Conservation (phyloP, 2,797 vertebrate species). For the Artibeus jamaicensis region DNA sequence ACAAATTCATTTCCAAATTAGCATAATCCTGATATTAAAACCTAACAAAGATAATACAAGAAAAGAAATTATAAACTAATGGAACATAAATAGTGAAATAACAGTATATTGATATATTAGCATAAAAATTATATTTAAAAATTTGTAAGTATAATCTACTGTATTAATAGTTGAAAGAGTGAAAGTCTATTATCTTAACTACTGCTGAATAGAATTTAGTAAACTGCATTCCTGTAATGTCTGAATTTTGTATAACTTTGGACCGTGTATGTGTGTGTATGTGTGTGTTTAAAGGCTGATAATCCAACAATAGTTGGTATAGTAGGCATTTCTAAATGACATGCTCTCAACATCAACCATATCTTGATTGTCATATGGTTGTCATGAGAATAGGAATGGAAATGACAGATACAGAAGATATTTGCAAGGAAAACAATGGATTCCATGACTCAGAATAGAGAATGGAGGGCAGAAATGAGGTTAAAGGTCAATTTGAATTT, state of each 20-base stretch:
- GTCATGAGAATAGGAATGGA: not conserved
- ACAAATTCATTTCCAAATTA: not conserved
- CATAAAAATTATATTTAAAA: not conserved
- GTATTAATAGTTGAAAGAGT: not conserved
- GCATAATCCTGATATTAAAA: not conserved
- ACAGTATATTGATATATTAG: not conserved
- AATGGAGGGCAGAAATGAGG: not conserved
- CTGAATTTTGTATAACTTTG: conserved; percentile 14
- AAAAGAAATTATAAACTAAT: not conserved
- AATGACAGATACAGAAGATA: not conserved
- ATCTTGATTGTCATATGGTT: not conserved
- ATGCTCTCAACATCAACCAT: not conserved
- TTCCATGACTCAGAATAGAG: not conserved
- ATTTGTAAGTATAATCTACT: not conserved
- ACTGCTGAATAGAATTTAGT: not conserved
- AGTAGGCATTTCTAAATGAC: not conserved
- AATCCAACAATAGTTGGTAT: not conserved
- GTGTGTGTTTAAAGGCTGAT: not conserved
- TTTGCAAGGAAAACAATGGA: conserved; percentile 12
- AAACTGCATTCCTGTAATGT: not conserved
- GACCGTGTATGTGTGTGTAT: not conserved
- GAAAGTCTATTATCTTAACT: not conserved
- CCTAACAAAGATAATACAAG: not conserved
- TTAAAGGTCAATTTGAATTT: not conserved
- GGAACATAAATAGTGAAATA: not conserved